Evolutionary conservation across 2,888 invertebrate species (phyloP).

Genomic region (Escarpia spicata): DNA sequence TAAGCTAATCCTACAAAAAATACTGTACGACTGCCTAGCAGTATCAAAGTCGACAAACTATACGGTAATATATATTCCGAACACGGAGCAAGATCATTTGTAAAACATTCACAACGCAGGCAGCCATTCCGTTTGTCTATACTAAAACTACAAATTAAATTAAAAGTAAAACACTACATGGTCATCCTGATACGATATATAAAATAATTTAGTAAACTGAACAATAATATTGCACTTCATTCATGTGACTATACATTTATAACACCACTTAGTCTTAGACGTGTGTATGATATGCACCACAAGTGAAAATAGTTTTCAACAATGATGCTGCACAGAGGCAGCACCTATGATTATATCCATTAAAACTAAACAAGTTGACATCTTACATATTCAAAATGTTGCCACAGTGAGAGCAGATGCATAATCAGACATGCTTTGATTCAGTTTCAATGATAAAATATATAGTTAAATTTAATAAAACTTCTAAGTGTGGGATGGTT

Average conservation of each 20-base stretch:
- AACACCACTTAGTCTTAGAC: not conserved
- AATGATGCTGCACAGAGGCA: not conserved
- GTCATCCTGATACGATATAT: not conserved
- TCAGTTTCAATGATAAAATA: not conserved
- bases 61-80: not conserved
- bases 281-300: slow-evolving; percentile 4
- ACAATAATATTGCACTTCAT: slow-evolving; percentile 16
- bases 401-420: not conserved
- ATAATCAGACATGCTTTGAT: not conserved
- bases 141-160: not conserved
- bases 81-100: not conserved
- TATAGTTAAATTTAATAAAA: not conserved
- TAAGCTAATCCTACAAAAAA: slow-evolving; percentile 13
- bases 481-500: not conserved
- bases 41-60: not conserved
- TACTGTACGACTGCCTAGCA: slow-evolving; percentile 16
- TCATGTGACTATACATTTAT: not conserved
- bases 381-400: not conserved
- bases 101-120: slow-evolving; percentile 12
- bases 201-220: slow-evolving; percentile 6
- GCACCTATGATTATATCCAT: not conserved
- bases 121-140: slow-evolving; percentile 16
- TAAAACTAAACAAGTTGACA: not conserved
- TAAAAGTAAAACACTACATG: not conserved
- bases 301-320: not conserved